Evolutionary conservation across 2,888 invertebrate genomes (phyloP).

Genomic region (Agrenia bidenticulata): DNA sequence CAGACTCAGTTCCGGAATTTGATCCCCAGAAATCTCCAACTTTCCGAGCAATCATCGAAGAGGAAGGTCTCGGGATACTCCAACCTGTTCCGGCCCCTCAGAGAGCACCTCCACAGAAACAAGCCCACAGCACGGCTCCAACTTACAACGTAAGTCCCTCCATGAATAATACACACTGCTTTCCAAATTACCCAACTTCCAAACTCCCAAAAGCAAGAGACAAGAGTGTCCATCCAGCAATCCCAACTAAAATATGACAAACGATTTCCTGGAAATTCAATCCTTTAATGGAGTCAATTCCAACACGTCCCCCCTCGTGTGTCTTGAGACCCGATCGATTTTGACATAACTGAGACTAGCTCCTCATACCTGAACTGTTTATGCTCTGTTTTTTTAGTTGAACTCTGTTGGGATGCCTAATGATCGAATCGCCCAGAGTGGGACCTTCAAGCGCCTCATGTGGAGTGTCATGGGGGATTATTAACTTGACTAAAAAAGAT

Average conservation of each 20-base stretch:
- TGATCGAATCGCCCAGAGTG: slow-evolving; percentile 85
- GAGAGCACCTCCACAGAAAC: slow-evolving; percentile 36
- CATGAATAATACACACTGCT: no score
- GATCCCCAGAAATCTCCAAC: slow-evolving; percentile 88
- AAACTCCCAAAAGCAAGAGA: no score
- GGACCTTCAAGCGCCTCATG: slow-evolving; percentile 90
- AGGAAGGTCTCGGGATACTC: slow-evolving; percentile 57
- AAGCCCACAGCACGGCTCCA: slow-evolving; percentile 50
- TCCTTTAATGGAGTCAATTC: no score
- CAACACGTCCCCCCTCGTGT: neutral
- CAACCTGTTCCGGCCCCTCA: slow-evolving; percentile 46
- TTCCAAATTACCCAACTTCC: no score
- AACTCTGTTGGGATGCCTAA: slow-evolving; percentile 69
- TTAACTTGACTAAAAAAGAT: neutral
- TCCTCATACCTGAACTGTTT: no score
- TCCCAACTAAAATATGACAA: no score
- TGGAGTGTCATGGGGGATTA: slow-evolving; percentile 78
- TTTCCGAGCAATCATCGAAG: slow-evolving; percentile 81
- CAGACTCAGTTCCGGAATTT: slow-evolving; percentile 60
- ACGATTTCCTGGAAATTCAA: no score
- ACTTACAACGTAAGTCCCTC: slow-evolving; percentile 39
- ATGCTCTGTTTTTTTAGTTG: no score
- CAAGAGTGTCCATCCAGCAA: no score
- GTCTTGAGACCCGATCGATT: no score
- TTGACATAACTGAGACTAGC: no score